Base-by-base conservation (phyloP, 2,888 invertebrate species). In the Oscheius sp. region DNA sequence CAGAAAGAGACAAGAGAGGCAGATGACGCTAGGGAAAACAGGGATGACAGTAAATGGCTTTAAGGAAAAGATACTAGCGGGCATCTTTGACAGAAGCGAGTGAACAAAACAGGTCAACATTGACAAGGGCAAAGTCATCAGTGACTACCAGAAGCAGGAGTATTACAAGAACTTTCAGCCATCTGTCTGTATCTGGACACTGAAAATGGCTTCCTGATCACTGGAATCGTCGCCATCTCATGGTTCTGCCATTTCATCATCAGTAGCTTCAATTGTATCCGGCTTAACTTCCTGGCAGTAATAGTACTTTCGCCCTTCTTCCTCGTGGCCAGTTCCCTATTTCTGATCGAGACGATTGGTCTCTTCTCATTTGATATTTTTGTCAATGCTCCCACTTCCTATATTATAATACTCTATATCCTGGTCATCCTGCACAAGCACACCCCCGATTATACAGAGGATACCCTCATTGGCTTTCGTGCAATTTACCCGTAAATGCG, bases 311-410 rank as follows among this genome's bases (percentile, higher is more conserved):
- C 63, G 47, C 63, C 63, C 21, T 63, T 63, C 48, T 48, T 63
- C 50, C n/a, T 63, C n/a, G 33, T 63, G 2, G 29, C 32, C 7
- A 48, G 63, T 10, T 63, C 63, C 2, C 50, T 63, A 5, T 48
- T 63, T 29, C 21, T 63, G 11, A 63, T 63, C 2, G 63, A 63
- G n/a, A 63, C 48, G 10, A 63, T 63, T 48, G 63, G 63, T 48
- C 32, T 63, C n/a, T 63, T 63, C 32, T 63, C 63, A 29, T 63
- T 63, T 63, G 47, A 63, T 50, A 63, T 50, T 11, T 63, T 48
- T 29, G 29, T 63, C 33, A 50, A 48, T n/a, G 63, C 63, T 47
- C 50, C 63, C 32, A 47, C 47, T 63, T 63, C 63, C 32, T 63
- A 47, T 33, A n/a, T 63, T 11, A 42, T 63, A 48, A 63, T 63